Evolutionary conservation across 2,113 vertebrate species (phyloP).

Genomic region (Pithys albifrons): DNA sequence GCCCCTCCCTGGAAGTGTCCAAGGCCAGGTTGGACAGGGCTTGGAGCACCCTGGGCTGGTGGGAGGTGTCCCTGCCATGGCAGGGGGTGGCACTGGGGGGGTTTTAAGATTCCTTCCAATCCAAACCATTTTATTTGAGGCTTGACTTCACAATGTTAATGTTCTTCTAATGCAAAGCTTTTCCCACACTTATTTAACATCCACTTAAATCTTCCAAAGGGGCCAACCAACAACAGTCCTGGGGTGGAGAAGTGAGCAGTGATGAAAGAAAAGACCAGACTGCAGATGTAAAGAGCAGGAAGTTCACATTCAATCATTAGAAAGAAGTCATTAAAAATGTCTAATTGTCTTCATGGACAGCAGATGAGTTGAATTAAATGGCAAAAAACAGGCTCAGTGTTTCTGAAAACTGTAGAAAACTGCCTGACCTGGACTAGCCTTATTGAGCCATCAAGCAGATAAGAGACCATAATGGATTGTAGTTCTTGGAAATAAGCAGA

Average conservation of each 20-base stretch:
- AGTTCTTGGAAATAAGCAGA: background rate
- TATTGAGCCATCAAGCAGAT: slow-evolving; percentile 18
- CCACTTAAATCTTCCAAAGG: background rate
- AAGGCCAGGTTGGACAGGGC: background rate
- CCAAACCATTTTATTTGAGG: background rate
- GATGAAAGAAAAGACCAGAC: background rate
- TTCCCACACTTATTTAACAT: background rate
- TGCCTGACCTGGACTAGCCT: background rate
- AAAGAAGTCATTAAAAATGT: background rate
- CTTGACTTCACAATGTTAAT: background rate
- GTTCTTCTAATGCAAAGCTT: background rate
- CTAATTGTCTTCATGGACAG: background rate
- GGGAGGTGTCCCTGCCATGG: background rate
- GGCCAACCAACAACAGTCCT: background rate
- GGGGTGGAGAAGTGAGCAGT: background rate
- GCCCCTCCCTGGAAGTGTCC: background rate
- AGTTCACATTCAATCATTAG: background rate
- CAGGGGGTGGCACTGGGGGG: background rate
- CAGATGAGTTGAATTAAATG: background rate
- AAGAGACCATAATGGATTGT: background rate
- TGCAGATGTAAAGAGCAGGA: background rate
- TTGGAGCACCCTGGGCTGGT: background rate
- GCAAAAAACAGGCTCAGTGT: background rate
- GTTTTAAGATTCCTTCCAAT: background rate
- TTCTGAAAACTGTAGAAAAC: slow-evolving; percentile 24